Evolutionary conservation across 2,113 vertebrate species (phyloP).

Genomic region (Bothrops jararaca): DNA sequence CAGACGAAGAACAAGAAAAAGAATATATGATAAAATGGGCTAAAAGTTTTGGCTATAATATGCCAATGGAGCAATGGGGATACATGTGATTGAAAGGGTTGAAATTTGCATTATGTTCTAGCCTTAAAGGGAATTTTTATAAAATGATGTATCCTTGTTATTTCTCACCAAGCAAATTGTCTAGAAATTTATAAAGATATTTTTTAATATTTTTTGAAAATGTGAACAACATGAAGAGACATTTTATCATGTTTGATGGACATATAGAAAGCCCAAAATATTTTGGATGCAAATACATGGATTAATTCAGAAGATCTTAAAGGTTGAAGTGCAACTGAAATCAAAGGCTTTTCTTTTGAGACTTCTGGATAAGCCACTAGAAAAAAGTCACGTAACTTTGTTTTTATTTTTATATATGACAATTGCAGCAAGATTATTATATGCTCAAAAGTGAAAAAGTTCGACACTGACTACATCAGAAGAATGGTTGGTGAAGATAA

Average conservation of each 20-base stretch:
- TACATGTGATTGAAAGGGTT: neutral
- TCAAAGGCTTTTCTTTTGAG: neutral
- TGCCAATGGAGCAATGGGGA: neutral
- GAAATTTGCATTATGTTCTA: neutral
- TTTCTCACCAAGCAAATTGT: neutral
- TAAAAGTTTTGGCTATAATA: neutral
- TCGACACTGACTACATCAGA: neutral
- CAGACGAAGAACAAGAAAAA: neutral
- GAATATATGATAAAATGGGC: neutral
- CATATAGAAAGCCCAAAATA: neutral
- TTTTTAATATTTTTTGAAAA: neutral
- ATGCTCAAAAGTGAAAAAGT: neutral
- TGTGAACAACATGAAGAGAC: neutral
- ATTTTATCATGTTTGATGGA: neutral
- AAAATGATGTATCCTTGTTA: neutral
- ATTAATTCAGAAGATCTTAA: neutral
- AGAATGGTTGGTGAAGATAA: neutral
- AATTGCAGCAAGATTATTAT: neutral
- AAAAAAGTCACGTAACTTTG: neutral
- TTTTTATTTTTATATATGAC: neutral
- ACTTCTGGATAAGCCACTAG: neutral
- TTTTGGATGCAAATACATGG: neutral
- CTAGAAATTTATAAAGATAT: neutral
- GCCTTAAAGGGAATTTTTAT: neutral
- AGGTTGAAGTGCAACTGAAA: neutral